phyloP scores from a whole-genome alignment of 2,797 vertebrate species.

The Carapus acus region DNA sequence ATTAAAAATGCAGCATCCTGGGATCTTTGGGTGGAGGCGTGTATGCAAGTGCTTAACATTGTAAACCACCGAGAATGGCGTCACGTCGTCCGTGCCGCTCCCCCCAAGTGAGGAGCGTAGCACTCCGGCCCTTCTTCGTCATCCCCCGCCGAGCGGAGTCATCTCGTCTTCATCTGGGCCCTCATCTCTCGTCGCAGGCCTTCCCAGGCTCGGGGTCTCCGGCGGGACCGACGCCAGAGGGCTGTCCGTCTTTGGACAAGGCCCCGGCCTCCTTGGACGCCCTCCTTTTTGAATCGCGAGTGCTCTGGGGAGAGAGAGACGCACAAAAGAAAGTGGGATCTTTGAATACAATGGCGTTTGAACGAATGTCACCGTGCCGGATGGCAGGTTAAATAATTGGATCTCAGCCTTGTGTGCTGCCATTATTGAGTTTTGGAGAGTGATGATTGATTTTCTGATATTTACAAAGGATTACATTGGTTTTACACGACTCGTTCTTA shows the following conservation, averaged over 20 bases:
- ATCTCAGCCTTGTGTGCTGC: neutral
- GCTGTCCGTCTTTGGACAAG: conserved; percentile 54
- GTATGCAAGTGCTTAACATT: conserved; percentile 44
- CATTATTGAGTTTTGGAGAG: neutral
- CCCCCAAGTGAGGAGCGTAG: too few relatives aligned
- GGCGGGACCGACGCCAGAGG: conserved; percentile 23
- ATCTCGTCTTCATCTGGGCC: too few relatives aligned
- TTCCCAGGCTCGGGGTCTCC: conserved; percentile 46
- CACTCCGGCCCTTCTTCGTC: too few relatives aligned
- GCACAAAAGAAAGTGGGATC: conserved; percentile 29
- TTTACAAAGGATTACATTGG: conserved; percentile 9
- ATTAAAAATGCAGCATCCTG: conserved; percentile 61
- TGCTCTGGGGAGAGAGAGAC: conserved; percentile 53
- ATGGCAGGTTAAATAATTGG: conserved; percentile 23
- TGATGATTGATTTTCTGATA: neutral
- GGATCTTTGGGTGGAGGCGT: conserved; percentile 58
- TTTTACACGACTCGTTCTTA: neutral
- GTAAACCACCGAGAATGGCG: conserved; percentile 29
- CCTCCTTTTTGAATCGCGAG: conserved; percentile 63
- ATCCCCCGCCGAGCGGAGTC: too few relatives aligned
- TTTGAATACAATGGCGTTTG: conserved; percentile 37
- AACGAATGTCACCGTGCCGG: conserved; percentile 36
- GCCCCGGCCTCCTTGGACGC: conserved; percentile 57
- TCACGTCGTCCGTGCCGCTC: conserved; percentile 24
- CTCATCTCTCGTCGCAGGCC: conserved; percentile 55